Percentiles rank a stretch among this genome's conserved stretches.
Evolutionary conservation across 1,140 invertebrate genomes (phyloP).

Genomic region (Saccostrea echinata): DNA sequence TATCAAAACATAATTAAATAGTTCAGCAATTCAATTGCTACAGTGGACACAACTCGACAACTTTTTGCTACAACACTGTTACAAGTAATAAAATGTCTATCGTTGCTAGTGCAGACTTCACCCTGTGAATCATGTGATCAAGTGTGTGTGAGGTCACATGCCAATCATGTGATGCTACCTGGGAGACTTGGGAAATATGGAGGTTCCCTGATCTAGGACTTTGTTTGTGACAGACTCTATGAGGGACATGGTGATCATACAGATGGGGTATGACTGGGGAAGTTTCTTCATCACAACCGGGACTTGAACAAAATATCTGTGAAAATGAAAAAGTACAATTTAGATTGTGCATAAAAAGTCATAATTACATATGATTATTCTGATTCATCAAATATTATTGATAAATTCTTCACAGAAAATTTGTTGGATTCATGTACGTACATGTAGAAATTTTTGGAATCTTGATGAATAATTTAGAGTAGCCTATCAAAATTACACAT

Average conservation of each 20-base stretch:
- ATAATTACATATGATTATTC: not conserved
- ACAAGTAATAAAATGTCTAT: not conserved
- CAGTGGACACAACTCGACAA: not conserved
- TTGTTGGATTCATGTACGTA: too few relatives aligned
- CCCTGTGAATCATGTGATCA: slow-evolving; percentile 27
- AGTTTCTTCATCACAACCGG: slow-evolving; percentile 71
- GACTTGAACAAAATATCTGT: slow-evolving; percentile 75
- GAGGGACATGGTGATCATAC: slow-evolving; percentile 58
- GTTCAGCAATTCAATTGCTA: not conserved
- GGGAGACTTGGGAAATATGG: slow-evolving; percentile 51
- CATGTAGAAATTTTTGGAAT: too few relatives aligned
- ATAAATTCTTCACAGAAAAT: too few relatives aligned
- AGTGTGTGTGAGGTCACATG: slow-evolving; percentile 7
- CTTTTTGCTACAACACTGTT: not conserved
- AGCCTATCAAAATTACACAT: too few relatives aligned
- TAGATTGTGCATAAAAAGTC: not conserved
- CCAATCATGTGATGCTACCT: slow-evolving; percentile 49
- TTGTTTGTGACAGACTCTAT: slow-evolving; percentile 69
- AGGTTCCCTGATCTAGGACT: slow-evolving; percentile 56
- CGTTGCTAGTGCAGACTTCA: not conserved
- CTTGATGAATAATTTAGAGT: too few relatives aligned
- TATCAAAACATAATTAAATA: not conserved
- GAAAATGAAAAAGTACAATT: slow-evolving; percentile 41
- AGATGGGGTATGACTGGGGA: slow-evolving; percentile 69
- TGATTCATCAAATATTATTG: too few relatives aligned